Evolutionary conservation across 2,113 vertebrate species (phyloP).

Genomic region (Psephotus haematonotus): DNA sequence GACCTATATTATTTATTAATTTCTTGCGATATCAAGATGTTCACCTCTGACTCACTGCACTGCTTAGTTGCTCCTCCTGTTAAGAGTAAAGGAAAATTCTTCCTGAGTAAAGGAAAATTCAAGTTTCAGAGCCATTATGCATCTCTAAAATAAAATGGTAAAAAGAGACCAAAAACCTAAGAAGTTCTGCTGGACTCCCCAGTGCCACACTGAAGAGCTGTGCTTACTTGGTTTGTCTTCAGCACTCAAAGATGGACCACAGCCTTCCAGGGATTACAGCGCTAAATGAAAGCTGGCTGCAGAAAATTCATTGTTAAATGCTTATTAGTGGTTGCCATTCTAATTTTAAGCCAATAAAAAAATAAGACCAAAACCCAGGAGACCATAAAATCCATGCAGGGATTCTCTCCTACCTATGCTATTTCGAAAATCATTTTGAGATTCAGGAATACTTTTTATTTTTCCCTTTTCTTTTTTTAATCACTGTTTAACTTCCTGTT

Average conservation of each 20-base stretch:
- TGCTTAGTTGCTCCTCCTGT: neutral
- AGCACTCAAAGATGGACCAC: neutral
- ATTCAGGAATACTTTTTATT: neutral
- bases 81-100: neutral
- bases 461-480: neutral
- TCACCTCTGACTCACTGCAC: neutral
- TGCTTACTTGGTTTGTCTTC: neutral
- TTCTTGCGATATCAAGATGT: neutral
- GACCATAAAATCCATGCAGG: neutral
- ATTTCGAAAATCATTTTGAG: neutral
- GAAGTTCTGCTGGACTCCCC: neutral
- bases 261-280: neutral
- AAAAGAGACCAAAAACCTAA: neutral
- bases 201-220: neutral
- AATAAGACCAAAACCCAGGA: neutral
- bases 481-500: neutral
- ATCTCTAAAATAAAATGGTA: neutral
- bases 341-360: constrained; percentile 2
- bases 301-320: neutral
- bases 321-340: neutral
- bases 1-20: neutral
- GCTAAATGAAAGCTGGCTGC: neutral
- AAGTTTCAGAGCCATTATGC: neutral
- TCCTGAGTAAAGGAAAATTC: neutral
- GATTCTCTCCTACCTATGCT: neutral